These are phyloP conservation scores for Uloborus diversus DNA, from an alignment of 1,140 invertebrate genomes.

Conservation along the genomic window DNA sequence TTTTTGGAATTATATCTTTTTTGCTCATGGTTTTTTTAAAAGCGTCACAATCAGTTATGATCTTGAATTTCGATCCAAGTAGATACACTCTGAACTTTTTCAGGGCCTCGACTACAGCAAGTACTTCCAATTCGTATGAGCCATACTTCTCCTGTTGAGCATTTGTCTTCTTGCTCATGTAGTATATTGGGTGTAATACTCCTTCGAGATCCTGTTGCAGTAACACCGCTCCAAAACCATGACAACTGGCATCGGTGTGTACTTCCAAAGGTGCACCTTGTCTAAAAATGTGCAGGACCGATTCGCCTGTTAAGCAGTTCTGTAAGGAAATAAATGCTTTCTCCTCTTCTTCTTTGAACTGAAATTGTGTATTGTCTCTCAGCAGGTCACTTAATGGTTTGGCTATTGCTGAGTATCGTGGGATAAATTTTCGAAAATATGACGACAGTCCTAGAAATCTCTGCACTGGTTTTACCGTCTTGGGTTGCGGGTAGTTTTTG, in stretches of 20 bases:
- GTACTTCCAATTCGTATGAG: constrained; percentile 15
- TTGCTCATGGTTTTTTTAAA: constrained; percentile 6
- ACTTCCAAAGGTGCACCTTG: constrained; percentile 2
- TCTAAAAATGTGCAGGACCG: constrained; percentile 9
- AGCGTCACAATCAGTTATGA: constrained; percentile 36
- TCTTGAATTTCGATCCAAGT: constrained; percentile 20
- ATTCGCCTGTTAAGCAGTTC: neutral
- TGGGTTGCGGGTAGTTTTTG: constrained; percentile 57
- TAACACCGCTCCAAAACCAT: constrained; percentile 15
- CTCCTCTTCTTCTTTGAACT: constrained; percentile 62
- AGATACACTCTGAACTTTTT: constrained; percentile 38
- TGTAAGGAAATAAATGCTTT: constrained; percentile 59
- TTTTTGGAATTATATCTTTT: constrained; percentile 7
- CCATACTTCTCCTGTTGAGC: neutral
- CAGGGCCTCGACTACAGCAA: constrained; percentile 18
- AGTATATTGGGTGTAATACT: constrained; percentile 15
- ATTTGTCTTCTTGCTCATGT: neutral
- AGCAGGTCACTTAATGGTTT: constrained; percentile 63
- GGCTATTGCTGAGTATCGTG: constrained; percentile 61
- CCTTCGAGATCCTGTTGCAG: constrained; percentile 4
- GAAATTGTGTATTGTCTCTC: constrained; percentile 63
- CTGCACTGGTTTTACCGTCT: constrained; percentile 57
- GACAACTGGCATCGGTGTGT: constrained; percentile 51
- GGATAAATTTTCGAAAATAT: constrained; percentile 63
- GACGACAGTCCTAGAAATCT: constrained; percentile 62